These are phyloP conservation scores for Rhimphoctona megacephalus DNA, from an alignment of 2,888 invertebrate genomes.

Conservation along the genomic window DNA sequence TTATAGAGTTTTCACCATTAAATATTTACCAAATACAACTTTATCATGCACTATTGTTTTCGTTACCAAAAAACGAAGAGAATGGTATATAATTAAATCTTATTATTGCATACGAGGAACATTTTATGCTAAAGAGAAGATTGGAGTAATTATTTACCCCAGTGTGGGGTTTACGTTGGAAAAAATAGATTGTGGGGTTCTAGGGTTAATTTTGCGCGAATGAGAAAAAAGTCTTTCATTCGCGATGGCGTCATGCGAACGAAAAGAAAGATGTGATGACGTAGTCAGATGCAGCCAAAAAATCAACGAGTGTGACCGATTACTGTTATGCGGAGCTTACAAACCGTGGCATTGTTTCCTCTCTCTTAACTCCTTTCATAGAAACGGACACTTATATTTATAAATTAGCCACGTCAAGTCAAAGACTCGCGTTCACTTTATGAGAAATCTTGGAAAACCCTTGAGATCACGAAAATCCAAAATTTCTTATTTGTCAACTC, in stretches of 20 bases:
- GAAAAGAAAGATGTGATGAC: slow-evolving; percentile 61
- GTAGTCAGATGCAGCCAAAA: slow-evolving; percentile 76
- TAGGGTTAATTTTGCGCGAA: no score
- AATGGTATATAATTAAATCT: no score
- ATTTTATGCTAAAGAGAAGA: no score
- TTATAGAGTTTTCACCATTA: no score
- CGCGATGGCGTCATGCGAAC: slow-evolving; percentile 16
- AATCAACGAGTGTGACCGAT: slow-evolving; percentile 83
- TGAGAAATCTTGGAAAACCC: neutral
- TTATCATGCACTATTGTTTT: no score
- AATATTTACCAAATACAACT: no score
- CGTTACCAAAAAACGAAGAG: no score
- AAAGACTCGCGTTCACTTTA: slow-evolving; percentile 26
- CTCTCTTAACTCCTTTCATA: slow-evolving; percentile 53
- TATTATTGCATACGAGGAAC: no score
- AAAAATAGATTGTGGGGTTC: no score
- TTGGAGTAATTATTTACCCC: no score
- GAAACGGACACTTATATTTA: slow-evolving; percentile 55
- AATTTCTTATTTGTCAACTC: neutral
- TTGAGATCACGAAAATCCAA: neutral
- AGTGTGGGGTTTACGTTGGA: no score
- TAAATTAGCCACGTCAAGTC: slow-evolving; percentile 60
- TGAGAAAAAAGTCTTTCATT: neutral
- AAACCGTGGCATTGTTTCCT: slow-evolving; percentile 78
- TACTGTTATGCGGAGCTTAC: slow-evolving; percentile 82